phyloP scores from a whole-genome alignment of 1,140 invertebrate genomes.

The Drosophila sucinea region DNA sequence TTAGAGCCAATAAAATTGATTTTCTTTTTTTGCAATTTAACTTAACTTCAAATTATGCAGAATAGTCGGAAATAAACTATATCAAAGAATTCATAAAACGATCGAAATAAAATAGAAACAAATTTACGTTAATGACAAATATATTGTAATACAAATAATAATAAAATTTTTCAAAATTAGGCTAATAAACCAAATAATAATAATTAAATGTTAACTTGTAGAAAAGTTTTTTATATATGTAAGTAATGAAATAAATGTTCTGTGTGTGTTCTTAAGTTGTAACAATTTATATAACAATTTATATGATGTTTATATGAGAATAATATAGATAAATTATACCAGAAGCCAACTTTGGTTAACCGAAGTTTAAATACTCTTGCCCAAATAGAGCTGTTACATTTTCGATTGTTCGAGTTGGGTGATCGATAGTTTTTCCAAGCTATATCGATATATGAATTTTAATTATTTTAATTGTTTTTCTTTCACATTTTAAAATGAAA shows the following conservation, averaged over 20 bases:
- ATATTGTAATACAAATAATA: neutral
- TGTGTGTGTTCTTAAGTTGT: neutral
- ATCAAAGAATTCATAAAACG: neutral
- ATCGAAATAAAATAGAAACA: neutral
- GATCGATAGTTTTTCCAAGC: no score
- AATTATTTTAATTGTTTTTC: no score
- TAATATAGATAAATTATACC: neutral
- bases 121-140: neutral
- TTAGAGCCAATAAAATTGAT: no score
- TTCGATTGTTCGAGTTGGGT: no score
- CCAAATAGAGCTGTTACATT: no score
- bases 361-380: neutral
- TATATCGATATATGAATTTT: no score
- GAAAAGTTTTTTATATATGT: neutral
- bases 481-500: no score
- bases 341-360: neutral
- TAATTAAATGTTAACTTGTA: constrained; percentile 16
- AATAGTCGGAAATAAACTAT: neutral
- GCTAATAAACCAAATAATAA: neutral
- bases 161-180: neutral
- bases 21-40: neutral
- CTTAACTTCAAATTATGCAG: neutral
- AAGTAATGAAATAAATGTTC: neutral
- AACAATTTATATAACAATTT: constrained; percentile 6
- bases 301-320: constrained; percentile 17